Evolutionary conservation across 2,113 vertebrate species (phyloP), one percentile per base, ranked within the genome.

Genomic region (Dipodomys merriami): DNA sequence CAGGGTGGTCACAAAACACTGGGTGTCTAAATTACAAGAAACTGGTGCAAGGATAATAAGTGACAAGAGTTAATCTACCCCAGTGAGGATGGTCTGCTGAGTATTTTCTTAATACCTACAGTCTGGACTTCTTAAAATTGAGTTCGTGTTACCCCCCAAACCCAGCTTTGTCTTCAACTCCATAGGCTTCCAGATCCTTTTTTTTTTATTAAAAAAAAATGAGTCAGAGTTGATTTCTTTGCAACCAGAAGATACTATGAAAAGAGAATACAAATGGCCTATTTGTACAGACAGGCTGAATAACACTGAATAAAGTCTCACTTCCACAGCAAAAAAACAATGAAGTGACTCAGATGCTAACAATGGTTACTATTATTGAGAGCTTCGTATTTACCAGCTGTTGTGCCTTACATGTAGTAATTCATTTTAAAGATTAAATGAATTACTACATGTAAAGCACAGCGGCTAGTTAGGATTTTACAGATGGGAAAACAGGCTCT

Each of bases 381-480:
- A 19, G 33, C 9, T 86, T 53, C 68, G 35, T 15, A 85, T 72
- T 68, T 91, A 35, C 1, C 11, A 71, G 39, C 25, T 25, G 2
- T 10, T 10, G 20, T 74, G 16, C 29, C 68, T 76, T 68, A 78
- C 29, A 71, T 29, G 60, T 15, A 65, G 7, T 23, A 73, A 85
- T 74, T 88, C 33, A 81, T 84, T 88, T 39, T 88, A 83, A 46
- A 60, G 39, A 3, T 96, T 74, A 57, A 57, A 57, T 57, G 53
- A 57, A 57, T 57, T 57, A 57, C 53, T 16, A 57, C 53, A 57
- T 57, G 12, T 57, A 57, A 57, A 13, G 53, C 53, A 57, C 53
- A 57, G 12, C 53, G 15, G 15, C 53, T 57, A 57, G 53, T 44
- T 11, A 77, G 79, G 65, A 95, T 88, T 87, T 95, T 73, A 92